Evolutionary conservation across 2,113 vertebrate genomes (phyloP), one percentile per base, ranked within the genome.

Genomic region (Ceyx melanurus): DNA sequence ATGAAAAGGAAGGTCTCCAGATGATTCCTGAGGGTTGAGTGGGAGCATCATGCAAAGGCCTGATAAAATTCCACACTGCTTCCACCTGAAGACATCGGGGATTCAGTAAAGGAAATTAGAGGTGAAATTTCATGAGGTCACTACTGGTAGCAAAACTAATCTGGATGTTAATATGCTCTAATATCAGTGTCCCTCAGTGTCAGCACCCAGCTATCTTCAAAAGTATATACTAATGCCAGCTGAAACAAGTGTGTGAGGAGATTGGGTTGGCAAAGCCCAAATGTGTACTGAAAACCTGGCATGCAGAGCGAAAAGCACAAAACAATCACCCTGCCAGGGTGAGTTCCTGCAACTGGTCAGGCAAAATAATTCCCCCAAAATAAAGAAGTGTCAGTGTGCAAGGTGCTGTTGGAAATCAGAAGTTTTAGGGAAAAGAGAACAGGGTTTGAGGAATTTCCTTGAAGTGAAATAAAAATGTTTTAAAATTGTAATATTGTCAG

Each of bases 371-470:
- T 65, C 16, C 18, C 25, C 48, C 48, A 22, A 50, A 50, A 29
- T 40, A 35, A 73, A 13, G 5, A 35, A 54, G 3, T 16, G 1
- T 50, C 61, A n/a, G 4, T 15, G 9, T 53, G 5, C 1, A 5
- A 68, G n/a, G 13, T 0, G 0, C 10, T 61, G 15, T 1, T 72
- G 35, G 19, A 72, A 83, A 57, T 45, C 11, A 48, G 26, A 43
- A 58, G 5, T n/a, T 91, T 81, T 60, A 6, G 13, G 22, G 20
- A 31, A 48, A 83, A 84, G 5, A 73, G 20, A 84, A 57, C 3
- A 56, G 2, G 5, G 73, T 82, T 88, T 54, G 35, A 80, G 80
- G 14, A 77, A 56, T 57, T 74, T 60, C 29, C 15, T 56, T 12
- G 29, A 43, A 51, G 8, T 19, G 31, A 53, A 62, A 37, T 5